These are phyloP conservation scores for Acrocyrtus sp. DNA, from an alignment of 2,888 invertebrate species.

Conservation along the genomic window DNA sequence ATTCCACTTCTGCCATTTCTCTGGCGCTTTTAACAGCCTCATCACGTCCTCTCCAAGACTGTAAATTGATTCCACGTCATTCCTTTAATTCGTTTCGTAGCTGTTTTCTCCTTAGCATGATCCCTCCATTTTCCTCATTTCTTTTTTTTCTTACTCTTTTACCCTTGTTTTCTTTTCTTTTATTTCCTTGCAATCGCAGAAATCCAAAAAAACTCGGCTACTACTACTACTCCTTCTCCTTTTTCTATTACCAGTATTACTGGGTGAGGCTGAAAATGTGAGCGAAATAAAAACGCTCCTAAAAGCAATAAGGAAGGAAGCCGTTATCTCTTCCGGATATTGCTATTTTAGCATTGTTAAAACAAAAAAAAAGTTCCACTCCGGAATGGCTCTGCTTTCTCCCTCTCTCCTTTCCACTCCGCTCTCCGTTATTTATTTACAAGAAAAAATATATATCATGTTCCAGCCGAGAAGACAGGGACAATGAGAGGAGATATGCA, in stretches of 20 bases:
- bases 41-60: conserved; percentile 15
- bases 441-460: conserved; percentile 6
- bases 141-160: not conserved
- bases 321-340: conserved; percentile 19
- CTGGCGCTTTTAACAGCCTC: conserved; percentile 15
- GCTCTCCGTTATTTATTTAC: conserved; percentile 15
- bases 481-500: not conserved
- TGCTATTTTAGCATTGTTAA: conserved; percentile 7
- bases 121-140: conserved; percentile 9
- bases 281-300: not conserved
- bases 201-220: not conserved
- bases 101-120: too few species aligned
- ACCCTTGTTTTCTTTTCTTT: not conserved
- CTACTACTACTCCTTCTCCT: not conserved
- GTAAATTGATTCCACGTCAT: conserved; percentile 41
- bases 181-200: not conserved
- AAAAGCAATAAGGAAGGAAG: conserved; percentile 35
- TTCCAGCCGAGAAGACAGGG: not conserved
- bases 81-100: conserved; percentile 36
- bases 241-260: not conserved
- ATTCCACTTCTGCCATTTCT: too few species aligned
- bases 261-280: not conserved
- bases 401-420: too few species aligned
- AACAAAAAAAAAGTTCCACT: not conserved
- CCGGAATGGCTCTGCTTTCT: too few species aligned